Evolutionary conservation across 2,888 invertebrate genomes (phyloP).

Genomic region (Perdita meconis): DNA sequence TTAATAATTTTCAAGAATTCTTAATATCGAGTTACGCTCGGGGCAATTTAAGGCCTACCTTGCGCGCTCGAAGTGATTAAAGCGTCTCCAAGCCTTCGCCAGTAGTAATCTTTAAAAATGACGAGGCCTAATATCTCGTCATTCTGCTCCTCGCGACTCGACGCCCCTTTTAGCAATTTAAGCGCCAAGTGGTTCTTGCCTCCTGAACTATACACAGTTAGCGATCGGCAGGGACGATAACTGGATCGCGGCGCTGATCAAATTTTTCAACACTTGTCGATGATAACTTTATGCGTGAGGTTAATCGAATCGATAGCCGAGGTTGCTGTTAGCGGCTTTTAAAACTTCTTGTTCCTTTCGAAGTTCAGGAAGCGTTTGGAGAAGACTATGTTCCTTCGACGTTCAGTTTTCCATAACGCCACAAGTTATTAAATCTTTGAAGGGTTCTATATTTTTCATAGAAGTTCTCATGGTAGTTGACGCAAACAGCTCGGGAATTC

Average conservation of each 20-base stretch:
- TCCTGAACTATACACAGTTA: background rate
- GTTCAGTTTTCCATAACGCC: background rate
- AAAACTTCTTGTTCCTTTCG: background rate
- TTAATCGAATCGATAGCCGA: background rate
- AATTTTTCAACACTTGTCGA: background rate
- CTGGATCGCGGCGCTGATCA: background rate
- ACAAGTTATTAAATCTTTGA: no score
- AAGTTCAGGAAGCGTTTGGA: background rate
- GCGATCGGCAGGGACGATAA: conserved; percentile 8
- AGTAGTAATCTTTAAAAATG: conserved; percentile 18
- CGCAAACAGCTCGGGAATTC: background rate
- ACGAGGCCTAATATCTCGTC: background rate
- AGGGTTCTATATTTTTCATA: no score
- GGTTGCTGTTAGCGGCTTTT: background rate
- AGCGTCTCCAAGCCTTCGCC: background rate
- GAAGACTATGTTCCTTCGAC: background rate
- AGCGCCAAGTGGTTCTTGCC: background rate
- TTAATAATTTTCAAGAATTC: background rate
- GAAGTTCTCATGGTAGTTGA: no score
- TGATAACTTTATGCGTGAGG: background rate
- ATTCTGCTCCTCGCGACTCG: background rate
- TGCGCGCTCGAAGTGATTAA: background rate
- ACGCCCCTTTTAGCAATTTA: background rate
- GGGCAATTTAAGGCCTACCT: background rate
- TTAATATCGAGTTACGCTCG: background rate